Conservation (phyloP, 2,797 vertebrate genomes). For the Myotis pilosus region DNA sequence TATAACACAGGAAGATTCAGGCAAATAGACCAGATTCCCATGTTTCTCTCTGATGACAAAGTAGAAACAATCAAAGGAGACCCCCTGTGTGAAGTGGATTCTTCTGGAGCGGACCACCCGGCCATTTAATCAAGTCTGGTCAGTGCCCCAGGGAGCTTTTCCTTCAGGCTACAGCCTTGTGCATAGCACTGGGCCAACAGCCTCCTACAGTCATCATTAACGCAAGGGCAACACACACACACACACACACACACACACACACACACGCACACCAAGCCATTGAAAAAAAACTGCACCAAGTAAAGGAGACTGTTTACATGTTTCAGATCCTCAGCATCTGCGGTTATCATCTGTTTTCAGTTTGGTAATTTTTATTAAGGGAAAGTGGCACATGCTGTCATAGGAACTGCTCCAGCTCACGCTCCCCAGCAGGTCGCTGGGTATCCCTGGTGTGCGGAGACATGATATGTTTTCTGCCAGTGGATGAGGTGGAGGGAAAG, state of each 20-base stretch:
- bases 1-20: neutral
- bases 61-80: constrained; percentile 79
- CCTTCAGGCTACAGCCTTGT: constrained; percentile 66
- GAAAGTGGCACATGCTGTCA: constrained; percentile 84
- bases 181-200: constrained; percentile 66
- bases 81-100: constrained; percentile 64
- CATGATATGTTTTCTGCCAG: constrained; percentile 67
- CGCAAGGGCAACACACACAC: neutral
- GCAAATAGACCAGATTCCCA: constrained; percentile 58
- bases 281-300: constrained; percentile 65
- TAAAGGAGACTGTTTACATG: constrained; percentile 81
- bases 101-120: constrained; percentile 77
- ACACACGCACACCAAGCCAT: neutral
- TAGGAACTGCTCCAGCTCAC: constrained; percentile 79
- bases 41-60: constrained; percentile 76
- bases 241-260: too few species aligned
- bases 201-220: constrained; percentile 79
- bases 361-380: constrained; percentile 84
- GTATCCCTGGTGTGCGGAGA: constrained; percentile 63
- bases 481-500: constrained; percentile 16
- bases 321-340: constrained; percentile 83
- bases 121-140: constrained; percentile 66
- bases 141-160: constrained; percentile 64
- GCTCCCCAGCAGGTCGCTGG: constrained; percentile 75
- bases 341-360: constrained; percentile 85